These are phyloP conservation scores for Amorpha juglandis DNA, from an alignment of 2,888 invertebrate genomes.

Conservation along the genomic window DNA sequence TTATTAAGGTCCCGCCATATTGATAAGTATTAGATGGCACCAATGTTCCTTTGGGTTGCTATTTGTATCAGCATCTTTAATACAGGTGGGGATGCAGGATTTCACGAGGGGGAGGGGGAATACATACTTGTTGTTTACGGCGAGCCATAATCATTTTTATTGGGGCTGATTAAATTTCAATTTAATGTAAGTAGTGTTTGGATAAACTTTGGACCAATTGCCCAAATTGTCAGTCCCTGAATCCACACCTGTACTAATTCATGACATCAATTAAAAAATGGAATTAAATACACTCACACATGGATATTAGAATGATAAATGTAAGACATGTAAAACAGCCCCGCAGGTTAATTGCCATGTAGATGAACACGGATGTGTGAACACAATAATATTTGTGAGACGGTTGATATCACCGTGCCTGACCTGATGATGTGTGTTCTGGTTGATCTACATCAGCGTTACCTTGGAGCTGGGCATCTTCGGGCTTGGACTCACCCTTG, in stretches of 20 bases:
- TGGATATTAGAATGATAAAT: not conserved
- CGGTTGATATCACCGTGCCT: slow-evolving; percentile 45
- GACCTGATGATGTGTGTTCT: slow-evolving; percentile 57
- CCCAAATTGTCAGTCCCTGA: not conserved
- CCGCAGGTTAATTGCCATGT: slow-evolving; percentile 71
- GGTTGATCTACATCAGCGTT: slow-evolving; percentile 76
- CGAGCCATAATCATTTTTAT: too few species aligned
- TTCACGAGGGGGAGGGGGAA: too few species aligned
- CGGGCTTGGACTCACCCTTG: slow-evolving; percentile 72
- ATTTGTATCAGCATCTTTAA: too few species aligned
- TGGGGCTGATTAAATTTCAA: too few species aligned
- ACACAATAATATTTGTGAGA: slow-evolving; percentile 42
- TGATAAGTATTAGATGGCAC: too few species aligned
- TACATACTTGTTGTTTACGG: too few species aligned
- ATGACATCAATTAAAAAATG: too few species aligned
- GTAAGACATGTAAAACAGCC: not conserved
- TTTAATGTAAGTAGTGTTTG: not conserved
- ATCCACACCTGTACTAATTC: not conserved
- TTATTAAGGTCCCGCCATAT: too few species aligned
- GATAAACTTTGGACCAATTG: not conserved
- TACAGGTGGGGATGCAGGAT: too few species aligned
- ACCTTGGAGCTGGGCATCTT: slow-evolving; percentile 63
- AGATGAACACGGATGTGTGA: slow-evolving; percentile 64
- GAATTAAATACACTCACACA: not conserved
- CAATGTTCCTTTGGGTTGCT: too few species aligned